A percentile compares a stretch with the other conserved stretches of the same genome.
phyloP scores from a whole-genome alignment of 1,140 invertebrate species.

The Meloidogyne hapla region DNA sequence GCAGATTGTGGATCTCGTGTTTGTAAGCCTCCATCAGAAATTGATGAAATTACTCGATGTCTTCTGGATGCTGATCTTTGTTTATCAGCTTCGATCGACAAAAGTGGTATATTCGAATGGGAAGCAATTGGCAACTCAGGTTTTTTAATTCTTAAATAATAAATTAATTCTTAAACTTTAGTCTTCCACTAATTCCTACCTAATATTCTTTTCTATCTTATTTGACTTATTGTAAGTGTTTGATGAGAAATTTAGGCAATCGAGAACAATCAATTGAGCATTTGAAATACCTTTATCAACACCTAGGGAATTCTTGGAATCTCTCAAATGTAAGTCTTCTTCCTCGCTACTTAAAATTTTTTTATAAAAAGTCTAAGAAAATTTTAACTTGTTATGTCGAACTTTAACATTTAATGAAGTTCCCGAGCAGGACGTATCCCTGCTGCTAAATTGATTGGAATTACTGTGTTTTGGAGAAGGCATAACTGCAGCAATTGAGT shows the following conservation, averaged over 20 bases:
- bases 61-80: background rate
- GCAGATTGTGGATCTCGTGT: background rate
- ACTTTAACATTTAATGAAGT: background rate
- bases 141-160: background rate
- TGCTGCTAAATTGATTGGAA: background rate
- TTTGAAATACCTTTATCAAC: background rate
- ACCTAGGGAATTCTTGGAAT: background rate
- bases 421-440: background rate
- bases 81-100: background rate
- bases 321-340: background rate
- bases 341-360: background rate
- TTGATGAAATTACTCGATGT: background rate
- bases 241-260: background rate
- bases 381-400: background rate
- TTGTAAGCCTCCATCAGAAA: background rate
- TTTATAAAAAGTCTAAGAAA: background rate
- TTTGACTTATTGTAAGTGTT: background rate
- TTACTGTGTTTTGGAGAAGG: constrained; percentile 8
- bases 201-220: background rate
- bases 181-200: background rate
- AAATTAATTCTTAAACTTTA: background rate
- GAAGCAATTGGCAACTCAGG: background rate
- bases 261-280: constrained; percentile 14
- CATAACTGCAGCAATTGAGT: constrained; percentile 32
- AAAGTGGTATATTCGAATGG: background rate